Conservation (phyloP, 2,113 vertebrate genomes). For the Platanista minor region DNA sequence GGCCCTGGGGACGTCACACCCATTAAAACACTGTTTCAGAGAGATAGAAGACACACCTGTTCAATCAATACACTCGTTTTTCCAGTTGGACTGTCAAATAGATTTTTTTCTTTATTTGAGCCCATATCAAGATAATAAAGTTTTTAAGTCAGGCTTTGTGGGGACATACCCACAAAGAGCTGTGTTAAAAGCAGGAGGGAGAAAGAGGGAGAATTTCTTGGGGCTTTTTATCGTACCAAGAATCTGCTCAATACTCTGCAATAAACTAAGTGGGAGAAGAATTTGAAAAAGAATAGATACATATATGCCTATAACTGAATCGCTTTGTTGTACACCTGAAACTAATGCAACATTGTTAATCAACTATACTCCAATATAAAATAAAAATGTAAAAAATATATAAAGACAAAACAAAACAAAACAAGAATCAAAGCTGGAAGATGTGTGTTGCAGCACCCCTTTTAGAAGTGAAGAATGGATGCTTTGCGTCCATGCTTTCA, state of each 20-base stretch:
- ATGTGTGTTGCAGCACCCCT: no score
- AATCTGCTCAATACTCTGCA: no score
- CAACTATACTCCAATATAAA: no score
- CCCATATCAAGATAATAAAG: not conserved
- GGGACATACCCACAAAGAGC: not conserved
- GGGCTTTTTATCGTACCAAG: not conserved
- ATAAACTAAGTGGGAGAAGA: no score
- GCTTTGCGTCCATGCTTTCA: fast-evolving
- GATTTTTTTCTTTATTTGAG: not conserved
- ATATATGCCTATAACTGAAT: no score
- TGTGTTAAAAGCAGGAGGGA: not conserved
- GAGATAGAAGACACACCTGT: not conserved
- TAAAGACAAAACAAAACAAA: no score
- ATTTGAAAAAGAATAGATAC: no score
- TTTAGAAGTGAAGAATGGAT: no score
- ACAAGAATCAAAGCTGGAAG: not conserved
- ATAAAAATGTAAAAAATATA: no score
- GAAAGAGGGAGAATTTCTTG: not conserved
- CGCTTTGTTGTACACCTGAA: no score
- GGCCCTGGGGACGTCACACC: not conserved
- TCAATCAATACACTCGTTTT: not conserved
- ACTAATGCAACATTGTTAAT: no score
- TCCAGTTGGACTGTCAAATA: not conserved
- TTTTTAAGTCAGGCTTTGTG: not conserved
- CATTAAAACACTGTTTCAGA: not conserved